Conservation (phyloP, 2,888 invertebrate species). For the Frankliniella intonsa region DNA sequence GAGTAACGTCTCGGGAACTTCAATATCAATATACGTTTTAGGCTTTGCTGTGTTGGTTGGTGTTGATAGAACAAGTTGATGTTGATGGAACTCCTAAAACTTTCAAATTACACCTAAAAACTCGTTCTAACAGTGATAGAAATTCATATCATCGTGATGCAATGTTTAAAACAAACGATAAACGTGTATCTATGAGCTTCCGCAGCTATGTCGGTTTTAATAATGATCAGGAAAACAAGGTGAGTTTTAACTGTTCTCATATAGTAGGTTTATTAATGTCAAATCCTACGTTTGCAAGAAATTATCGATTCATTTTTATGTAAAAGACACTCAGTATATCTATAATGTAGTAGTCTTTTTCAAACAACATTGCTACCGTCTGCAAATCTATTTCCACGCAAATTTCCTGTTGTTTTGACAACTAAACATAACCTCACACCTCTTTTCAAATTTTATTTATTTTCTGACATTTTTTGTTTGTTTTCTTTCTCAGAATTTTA, state of each 20-base stretch:
- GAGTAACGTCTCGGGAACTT: no score
- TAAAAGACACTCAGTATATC: not conserved
- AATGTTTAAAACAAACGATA: not conserved
- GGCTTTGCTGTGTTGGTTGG: no score
- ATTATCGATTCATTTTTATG: not conserved
- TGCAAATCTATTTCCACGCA: no score
- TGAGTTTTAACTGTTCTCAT: not conserved
- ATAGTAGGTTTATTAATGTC: not conserved
- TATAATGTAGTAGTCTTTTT: not conserved
- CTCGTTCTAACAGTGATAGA: no score
- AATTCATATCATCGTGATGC: not conserved
- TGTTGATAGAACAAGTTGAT: no score
- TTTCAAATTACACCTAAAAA: no score
- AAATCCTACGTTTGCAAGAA: not conserved
- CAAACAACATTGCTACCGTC: not conserved
- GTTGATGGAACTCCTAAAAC: no score
- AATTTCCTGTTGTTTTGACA: not conserved
- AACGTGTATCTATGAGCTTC: conserved; percentile 9
- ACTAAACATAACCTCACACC: not conserved
- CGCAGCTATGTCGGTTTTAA: conserved; percentile 2
- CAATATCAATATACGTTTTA: no score
- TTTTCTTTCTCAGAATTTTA: not conserved
- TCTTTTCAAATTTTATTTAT: not conserved
- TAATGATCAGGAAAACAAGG: not conserved
- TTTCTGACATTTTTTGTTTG: not conserved